Percentiles rank a stretch among this genome's conserved stretches.
Conservation (phyloP, 2,113 vertebrate genomes). For the Athene noctua region DNA sequence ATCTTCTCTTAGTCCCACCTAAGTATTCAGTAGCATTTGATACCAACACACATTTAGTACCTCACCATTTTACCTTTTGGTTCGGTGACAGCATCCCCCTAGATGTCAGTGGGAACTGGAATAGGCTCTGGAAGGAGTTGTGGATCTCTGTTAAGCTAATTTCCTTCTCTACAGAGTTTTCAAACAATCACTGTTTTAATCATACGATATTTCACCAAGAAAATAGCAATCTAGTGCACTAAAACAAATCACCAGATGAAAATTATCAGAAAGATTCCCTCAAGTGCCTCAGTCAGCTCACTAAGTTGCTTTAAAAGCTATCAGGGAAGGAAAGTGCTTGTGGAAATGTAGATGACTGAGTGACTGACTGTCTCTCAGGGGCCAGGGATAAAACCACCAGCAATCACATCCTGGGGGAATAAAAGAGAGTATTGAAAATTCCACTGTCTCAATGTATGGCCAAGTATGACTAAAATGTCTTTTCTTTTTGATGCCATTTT, state of each 20-base stretch:
- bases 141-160: background rate
- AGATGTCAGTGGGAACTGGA: background rate
- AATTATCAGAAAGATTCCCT: background rate
- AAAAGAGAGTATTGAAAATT: background rate
- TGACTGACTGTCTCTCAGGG: background rate
- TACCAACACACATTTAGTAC: background rate
- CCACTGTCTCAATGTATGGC: background rate
- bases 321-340: background rate
- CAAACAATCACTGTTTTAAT: background rate
- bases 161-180: background rate
- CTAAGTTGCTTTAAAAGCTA: background rate
- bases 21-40: background rate
- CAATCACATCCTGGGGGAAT: background rate
- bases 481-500: background rate
- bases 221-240: background rate
- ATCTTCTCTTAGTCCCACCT: background rate
- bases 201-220: background rate
- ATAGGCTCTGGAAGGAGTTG: background rate
- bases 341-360: background rate
- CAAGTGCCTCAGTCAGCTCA: background rate
- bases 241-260: background rate
- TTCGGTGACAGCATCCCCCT: background rate
- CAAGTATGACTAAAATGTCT: background rate
- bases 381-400: background rate
- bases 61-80: background rate